Conservation (phyloP, 2,113 vertebrate species). For the Nyctibius bracteatus region DNA sequence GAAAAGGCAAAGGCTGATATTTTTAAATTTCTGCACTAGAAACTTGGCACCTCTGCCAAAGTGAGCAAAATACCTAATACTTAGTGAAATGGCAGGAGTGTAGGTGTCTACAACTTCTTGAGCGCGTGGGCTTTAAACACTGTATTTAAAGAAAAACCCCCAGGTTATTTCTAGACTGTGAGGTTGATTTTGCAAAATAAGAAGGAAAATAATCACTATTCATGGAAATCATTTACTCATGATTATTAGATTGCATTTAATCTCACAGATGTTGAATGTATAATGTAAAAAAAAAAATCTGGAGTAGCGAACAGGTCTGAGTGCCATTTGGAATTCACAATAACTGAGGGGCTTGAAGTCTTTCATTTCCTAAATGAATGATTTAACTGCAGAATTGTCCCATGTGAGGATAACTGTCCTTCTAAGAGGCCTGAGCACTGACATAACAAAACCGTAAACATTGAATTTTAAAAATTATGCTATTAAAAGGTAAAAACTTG, state of each 20-base stretch:
- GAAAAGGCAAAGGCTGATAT: neutral
- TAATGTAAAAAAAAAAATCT: neutral
- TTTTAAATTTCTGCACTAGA: neutral
- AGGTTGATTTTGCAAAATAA: neutral
- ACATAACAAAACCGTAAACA: neutral
- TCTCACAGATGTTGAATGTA: neutral
- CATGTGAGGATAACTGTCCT: neutral
- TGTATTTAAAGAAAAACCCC: neutral
- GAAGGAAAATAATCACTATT: neutral
- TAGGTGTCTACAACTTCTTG: neutral
- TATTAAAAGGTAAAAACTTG: neutral
- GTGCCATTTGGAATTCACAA: neutral
- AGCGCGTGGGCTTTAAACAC: neutral
- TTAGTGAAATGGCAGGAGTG: neutral
- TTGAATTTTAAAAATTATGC: rapidly evolving
- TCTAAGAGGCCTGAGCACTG: neutral
- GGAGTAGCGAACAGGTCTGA: neutral
- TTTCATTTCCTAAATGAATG: neutral
- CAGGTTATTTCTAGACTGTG: neutral
- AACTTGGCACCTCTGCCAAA: neutral
- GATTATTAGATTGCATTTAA: neutral
- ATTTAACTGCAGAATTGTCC: neutral
- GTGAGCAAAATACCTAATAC: neutral
- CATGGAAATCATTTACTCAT: neutral
- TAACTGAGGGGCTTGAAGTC: neutral